Base-by-base conservation (phyloP, 2,113 vertebrate genomes). In the human (Homo sapiens) region DNA sequence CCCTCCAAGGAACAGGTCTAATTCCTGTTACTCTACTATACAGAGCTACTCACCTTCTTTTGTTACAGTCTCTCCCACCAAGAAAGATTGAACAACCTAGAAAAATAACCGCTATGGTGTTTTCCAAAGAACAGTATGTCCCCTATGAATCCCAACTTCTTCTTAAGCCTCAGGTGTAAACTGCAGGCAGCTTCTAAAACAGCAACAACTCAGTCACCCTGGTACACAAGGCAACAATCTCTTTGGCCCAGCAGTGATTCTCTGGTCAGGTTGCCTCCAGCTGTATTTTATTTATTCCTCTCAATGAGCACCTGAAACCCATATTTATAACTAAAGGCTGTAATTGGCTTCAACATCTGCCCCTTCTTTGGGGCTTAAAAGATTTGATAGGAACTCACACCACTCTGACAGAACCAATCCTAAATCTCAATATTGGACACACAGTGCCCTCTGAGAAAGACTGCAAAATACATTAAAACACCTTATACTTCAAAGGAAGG, bases 111-210 rank as follows among this genome's bases (percentile, higher is more conserved):
- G 7, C 12, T 48, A 32, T 9, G 8, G 22, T 78, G 30, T 35
- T 97, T 97, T 78, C 92, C 43, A 57, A 97, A 94, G 76, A 92
- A 27, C 64, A 76, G 13, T 17, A 30, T 76, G 43, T 12, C 23
- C 64, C 23, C 81, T 66, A 16, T 9, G 50, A 90, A 89, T 50
- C 14, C 20, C 3, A 20, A 45, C 38, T 48, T 80, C 23, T 64
- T 88, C 38, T 35, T 27, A 92, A 81, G 73, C 85, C 76, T 79
- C 96, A 94, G 93, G 73, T 92, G 59, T 72, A 82, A 81, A 79
- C 72, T 0, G 10, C 17, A 70, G 64, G 93, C 18, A 90, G 93
- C 64, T 50, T 76, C 88, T 84, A 16, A 96, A 94, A 89, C 17
- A 66, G 38, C 0, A 0, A 52, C 0, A 0, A 52, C 59, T 85